Evolutionary conservation across 2,888 invertebrate species (phyloP).

Genomic region (Drosophila tanythrix): DNA sequence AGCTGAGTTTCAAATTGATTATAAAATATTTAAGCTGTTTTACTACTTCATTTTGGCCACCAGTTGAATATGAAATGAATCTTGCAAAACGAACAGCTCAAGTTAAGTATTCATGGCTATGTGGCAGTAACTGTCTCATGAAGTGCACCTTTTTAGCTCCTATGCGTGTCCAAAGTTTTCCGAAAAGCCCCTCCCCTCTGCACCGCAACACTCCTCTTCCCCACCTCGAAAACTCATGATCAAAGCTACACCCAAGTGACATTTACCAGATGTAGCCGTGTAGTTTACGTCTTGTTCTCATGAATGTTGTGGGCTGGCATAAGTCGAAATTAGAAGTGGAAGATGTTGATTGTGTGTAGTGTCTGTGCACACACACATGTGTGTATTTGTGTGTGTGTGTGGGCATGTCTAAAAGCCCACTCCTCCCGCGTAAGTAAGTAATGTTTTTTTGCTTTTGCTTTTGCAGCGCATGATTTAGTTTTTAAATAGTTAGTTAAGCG

Average conservation of each 20-base stretch:
- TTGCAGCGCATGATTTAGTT: slow-evolving; percentile 52
- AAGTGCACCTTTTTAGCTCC: slow-evolving; percentile 20
- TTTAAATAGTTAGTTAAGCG: slow-evolving; percentile 74
- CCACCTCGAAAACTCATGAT: background rate
- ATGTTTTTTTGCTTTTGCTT: slow-evolving; percentile 5
- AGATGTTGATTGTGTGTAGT: slow-evolving; percentile 16
- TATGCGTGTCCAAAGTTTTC: slow-evolving; percentile 34
- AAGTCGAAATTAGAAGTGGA: slow-evolving; percentile 27
- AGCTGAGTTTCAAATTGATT: background rate
- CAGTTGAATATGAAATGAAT: slow-evolving; percentile 14
- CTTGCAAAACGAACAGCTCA: background rate
- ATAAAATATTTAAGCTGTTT: slow-evolving; percentile 1
- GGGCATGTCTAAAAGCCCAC: slow-evolving; percentile 28
- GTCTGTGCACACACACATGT: background rate
- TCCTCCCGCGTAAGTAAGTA: slow-evolving; percentile 6
- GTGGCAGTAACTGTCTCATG: slow-evolving; percentile 16
- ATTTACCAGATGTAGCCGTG: slow-evolving; percentile 57
- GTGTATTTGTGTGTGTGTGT: slow-evolving; percentile 10
- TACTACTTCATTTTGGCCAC: background rate
- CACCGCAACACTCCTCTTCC: background rate
- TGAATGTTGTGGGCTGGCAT: slow-evolving; percentile 44
- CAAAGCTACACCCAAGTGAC: slow-evolving; percentile 38
- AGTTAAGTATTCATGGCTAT: slow-evolving; percentile 22
- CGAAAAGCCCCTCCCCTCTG: background rate
- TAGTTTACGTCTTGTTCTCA: slow-evolving; percentile 33